Evolutionary conservation across 2,888 invertebrate species (phyloP).

Genomic region (Campoplex nolae): DNA sequence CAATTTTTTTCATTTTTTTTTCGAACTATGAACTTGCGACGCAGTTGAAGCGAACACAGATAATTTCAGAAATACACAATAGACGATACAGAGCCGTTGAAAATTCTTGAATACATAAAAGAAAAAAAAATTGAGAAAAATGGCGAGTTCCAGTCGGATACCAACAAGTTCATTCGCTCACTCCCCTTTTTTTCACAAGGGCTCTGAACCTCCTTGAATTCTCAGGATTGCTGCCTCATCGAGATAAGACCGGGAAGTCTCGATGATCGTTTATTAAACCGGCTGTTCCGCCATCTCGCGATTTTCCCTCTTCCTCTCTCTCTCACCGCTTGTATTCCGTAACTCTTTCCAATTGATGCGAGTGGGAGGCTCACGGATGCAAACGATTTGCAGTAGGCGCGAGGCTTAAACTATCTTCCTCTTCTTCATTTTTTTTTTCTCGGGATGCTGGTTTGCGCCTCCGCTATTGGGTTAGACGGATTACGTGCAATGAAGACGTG

Average conservation of each 20-base stretch:
- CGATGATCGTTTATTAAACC: slow-evolving; percentile 68
- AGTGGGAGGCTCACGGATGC: slow-evolving; percentile 66
- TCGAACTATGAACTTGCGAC: not conserved
- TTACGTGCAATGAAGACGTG: slow-evolving; percentile 51
- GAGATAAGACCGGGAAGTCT: slow-evolving; percentile 66
- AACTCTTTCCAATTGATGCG: slow-evolving; percentile 7
- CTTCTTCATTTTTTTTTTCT: not conserved
- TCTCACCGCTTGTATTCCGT: slow-evolving; percentile 10
- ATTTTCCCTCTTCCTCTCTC: slow-evolving; percentile 10
- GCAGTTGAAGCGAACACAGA: not conserved
- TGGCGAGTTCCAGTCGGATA: slow-evolving; percentile 34
- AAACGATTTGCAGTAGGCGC: slow-evolving; percentile 59
- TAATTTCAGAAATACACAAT: slow-evolving; percentile 6
- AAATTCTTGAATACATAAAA: not conserved
- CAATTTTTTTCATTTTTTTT: not conserved
- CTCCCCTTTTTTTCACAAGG: slow-evolving; percentile 30
- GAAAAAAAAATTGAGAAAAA: slow-evolving; percentile 30
- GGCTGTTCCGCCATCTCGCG: slow-evolving; percentile 62
- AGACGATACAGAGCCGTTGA: not conserved
- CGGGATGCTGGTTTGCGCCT: slow-evolving; percentile 33
- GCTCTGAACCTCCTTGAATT: slow-evolving; percentile 49
- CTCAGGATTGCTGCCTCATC: slow-evolving; percentile 38
- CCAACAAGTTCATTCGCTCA: slow-evolving; percentile 56
- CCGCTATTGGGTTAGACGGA: slow-evolving; percentile 63
- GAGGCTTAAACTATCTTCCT: slow-evolving; percentile 35